Evolutionary conservation across 2,888 invertebrate species (phyloP).

Genomic region (Acleris sparsana): DNA sequence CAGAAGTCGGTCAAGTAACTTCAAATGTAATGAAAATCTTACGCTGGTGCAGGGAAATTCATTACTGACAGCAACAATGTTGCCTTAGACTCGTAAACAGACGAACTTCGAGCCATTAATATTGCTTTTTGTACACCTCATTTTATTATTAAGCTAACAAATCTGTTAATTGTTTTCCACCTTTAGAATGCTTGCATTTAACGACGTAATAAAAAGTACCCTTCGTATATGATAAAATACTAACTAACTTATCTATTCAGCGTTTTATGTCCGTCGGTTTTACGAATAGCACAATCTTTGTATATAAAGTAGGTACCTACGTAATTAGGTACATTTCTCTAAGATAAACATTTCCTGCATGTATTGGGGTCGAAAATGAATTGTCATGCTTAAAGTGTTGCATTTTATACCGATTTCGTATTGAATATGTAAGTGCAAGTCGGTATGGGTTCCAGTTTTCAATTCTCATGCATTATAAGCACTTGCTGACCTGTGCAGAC

Average conservation of each 20-base stretch:
- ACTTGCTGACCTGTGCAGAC: conserved; percentile 45
- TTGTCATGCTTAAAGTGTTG: conserved; percentile 4
- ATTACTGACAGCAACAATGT: conserved; percentile 12
- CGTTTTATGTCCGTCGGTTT: background rate
- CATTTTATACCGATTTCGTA: background rate
- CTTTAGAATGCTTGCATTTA: background rate
- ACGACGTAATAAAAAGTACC: conserved; percentile 15
- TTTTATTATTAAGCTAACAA: conserved; percentile 9
- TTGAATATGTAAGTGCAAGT: conserved; percentile 52
- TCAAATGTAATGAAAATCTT: conserved; percentile 73
- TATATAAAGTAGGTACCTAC: background rate
- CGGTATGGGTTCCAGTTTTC: conserved; percentile 51
- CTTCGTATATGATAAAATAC: conserved; percentile 11
- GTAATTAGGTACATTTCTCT: background rate
- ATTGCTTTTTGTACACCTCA: conserved; percentile 7
- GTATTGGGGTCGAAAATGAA: conserved; percentile 1
- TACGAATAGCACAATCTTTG: background rate
- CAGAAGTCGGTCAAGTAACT: conserved; percentile 68
- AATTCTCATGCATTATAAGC: conserved; percentile 59
- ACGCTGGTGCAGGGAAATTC: conserved; percentile 39
- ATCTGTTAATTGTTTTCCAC: conserved; percentile 5
- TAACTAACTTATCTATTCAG: conserved; percentile 17
- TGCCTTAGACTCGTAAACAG: conserved; percentile 10
- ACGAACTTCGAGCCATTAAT: conserved; percentile 3
- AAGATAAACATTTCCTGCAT: background rate